These are phyloP conservation scores for Heteromurus nitidus DNA, from an alignment of 2,888 invertebrate species.

Conservation along the genomic window DNA sequence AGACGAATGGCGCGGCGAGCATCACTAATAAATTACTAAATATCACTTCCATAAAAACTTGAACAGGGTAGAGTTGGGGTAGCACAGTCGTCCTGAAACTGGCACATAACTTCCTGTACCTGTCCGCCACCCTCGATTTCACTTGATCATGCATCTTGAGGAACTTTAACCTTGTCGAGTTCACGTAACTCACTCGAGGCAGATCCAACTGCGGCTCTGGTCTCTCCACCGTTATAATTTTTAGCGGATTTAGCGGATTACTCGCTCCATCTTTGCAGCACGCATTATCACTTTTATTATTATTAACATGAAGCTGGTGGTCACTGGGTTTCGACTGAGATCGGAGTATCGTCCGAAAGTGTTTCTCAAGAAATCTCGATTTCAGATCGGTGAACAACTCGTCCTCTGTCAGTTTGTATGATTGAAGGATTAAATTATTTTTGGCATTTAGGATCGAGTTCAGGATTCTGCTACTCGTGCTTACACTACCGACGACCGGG, in stretches of 20 bases:
- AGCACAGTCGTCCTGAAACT: conserved; percentile 34
- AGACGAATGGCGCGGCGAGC: conserved; percentile 40
- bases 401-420: conserved; percentile 35
- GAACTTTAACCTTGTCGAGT: conserved; percentile 41
- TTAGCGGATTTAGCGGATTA: conserved; percentile 24
- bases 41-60: conserved; percentile 53
- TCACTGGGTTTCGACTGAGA: conserved; percentile 28
- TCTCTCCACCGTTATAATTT: conserved; percentile 46
- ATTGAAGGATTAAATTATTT: conserved; percentile 33
- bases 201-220: conserved; percentile 48
- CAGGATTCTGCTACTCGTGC: conserved; percentile 42
- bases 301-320: background rate
- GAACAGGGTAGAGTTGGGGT: conserved; percentile 50
- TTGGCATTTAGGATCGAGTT: conserved; percentile 48
- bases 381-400: conserved; percentile 46
- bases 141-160: conserved; percentile 55
- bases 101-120: conserved; percentile 43
- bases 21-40: conserved; percentile 48
- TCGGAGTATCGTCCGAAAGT: conserved; percentile 47
- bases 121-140: conserved; percentile 32
- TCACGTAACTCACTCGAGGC: conserved; percentile 35
- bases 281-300: background rate
- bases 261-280: conserved; percentile 20
- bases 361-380: conserved; percentile 51
- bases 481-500: background rate